Evolutionary conservation across 92 coral and sea anemone species (phyloP), one percentile per base, ranked within the genome.

Genomic region (Palythoa grandis): DNA sequence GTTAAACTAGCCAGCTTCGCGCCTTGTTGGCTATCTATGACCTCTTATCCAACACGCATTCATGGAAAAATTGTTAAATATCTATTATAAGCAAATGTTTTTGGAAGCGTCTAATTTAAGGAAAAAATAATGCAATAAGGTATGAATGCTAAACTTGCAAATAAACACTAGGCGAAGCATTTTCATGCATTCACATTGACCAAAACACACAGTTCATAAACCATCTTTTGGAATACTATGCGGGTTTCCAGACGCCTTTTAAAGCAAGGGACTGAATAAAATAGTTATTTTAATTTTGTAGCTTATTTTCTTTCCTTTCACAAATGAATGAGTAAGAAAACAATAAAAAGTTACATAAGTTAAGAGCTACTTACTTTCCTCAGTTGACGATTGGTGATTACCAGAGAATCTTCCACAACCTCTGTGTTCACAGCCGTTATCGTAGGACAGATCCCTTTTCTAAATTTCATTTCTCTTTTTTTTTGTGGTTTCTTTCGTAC

Each of bases 401-500:
- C 1, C 37, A 23, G 39, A 67, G 72, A 67, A 67, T 67, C 43
- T 68, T 24, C 25, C 15, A 43, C 72, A 68, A 75, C 63, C 63
- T 20, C 37, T 11, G 56, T 13, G 57, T 74, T 75, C 58, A 75
- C 79, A 48, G 79, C 63, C 9, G 57, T 48, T 54, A 19, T 23
- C 60, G 79, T 75, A 48, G 63, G 79, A 75, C 38, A 29, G 79
- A 75, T 75, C 79, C 79, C 57, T 75, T 29, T 29, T 29, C 35
- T 29, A 29, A 29, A 29, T 29, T 0, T 29, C 68, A 20, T 61
- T 61, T 61, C 24, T 61, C 68, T 19, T 61, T 12, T 61, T 61
- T 61, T 61, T 61, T 61, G 68, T 61, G 68, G 68, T 61, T 61
- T 61, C 68, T 61, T n/a, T n/a, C n/a, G n/a, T n/a, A n/a, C n/a